These are phyloP conservation scores for Bradypodion pumilum DNA, from an alignment of 2,797 vertebrate species.

Conservation along the genomic window DNA sequence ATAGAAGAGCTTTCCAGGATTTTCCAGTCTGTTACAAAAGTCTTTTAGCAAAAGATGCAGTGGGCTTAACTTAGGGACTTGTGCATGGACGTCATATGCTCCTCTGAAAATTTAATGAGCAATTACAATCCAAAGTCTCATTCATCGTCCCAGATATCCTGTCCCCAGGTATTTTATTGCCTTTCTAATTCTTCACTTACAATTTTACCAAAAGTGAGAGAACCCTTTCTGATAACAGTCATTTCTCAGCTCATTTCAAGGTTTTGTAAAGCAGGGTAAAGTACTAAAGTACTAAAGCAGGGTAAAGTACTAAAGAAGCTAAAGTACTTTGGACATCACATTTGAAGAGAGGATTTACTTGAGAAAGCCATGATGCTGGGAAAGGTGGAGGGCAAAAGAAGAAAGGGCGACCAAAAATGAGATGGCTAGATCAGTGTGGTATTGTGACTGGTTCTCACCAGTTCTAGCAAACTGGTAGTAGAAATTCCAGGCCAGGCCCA, in stretches of 20 bases:
- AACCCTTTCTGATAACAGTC: constrained; percentile 44
- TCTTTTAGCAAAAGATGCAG: background rate
- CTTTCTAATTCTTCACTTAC: constrained; percentile 27
- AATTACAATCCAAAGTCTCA: background rate
- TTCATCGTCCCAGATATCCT: background rate
- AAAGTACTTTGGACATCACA: no score
- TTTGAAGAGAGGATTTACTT: no score
- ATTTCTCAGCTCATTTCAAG: constrained; percentile 54
- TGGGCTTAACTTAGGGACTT: background rate
- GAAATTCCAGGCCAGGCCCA: no score
- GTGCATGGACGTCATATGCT: background rate
- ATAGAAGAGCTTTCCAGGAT: background rate
- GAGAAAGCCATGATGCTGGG: no score
- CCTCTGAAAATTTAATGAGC: background rate
- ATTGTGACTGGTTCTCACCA: no score
- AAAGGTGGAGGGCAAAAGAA: no score
- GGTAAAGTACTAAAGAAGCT: no score
- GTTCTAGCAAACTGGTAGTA: no score
- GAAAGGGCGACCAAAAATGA: no score
- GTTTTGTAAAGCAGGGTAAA: no score
- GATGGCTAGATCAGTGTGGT: no score
- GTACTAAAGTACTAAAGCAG: no score
- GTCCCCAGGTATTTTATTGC: background rate
- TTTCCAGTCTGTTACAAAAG: background rate
- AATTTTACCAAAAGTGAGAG: constrained; percentile 36